phyloP scores from a whole-genome alignment of 2,797 vertebrate genomes.

The Synanceia verrucosa region DNA sequence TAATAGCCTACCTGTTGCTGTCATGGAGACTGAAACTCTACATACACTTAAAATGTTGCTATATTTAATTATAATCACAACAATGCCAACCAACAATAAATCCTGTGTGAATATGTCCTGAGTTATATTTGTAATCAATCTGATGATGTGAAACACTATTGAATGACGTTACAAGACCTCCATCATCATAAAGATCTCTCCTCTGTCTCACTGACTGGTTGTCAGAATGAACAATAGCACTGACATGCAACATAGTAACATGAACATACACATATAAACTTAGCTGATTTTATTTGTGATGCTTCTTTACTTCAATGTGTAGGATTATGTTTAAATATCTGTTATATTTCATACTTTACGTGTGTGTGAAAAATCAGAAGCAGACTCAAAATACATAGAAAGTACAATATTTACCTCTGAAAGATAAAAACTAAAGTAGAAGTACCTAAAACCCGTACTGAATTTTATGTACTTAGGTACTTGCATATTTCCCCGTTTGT shows the following conservation, averaged over 20 bases:
- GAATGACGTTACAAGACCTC: not conserved
- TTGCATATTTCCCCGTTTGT: no score
- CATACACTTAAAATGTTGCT: not conserved
- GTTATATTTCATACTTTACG: no score
- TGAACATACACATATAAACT: not conserved
- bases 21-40: not conserved
- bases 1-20: not conserved
- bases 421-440: no score
- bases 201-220: not conserved
- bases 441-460: no score
- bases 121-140: not conserved
- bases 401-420: no score
- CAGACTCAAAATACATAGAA: no score
- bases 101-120: not conserved
- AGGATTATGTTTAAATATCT: no score
- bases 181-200: not conserved
- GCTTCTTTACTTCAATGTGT: not conserved
- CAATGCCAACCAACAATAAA: slow-evolving; percentile 36
- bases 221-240: not conserved
- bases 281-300: not conserved
- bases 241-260: not conserved
- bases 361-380: no score
- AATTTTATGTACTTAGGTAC: no score
- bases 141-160: not conserved
- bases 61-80: not conserved